Evolutionary conservation across 2,888 invertebrate species (phyloP).

Genomic region (Drosophila greeni): DNA sequence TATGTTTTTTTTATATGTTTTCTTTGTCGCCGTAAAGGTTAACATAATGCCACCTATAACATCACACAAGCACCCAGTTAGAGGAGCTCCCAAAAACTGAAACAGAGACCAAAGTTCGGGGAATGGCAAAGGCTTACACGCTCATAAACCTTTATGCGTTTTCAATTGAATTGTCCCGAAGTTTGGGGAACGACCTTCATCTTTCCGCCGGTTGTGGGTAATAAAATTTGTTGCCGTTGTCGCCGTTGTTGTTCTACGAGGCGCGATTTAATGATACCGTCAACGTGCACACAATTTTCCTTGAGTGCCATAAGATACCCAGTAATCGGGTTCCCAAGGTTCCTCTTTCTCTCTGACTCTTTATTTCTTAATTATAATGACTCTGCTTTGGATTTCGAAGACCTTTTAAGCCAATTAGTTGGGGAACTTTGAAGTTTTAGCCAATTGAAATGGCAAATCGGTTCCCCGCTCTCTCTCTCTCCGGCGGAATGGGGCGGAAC

Average conservation of each 20-base stretch:
- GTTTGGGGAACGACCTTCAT: constrained; percentile 33
- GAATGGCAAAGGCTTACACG: constrained; percentile 47
- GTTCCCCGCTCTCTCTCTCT: constrained; percentile 1
- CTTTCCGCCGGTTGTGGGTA: constrained; percentile 28
- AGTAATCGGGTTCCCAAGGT: neutral
- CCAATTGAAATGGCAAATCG: constrained; percentile 9
- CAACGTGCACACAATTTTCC: no score
- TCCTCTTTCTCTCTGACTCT: neutral
- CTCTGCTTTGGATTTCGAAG: neutral
- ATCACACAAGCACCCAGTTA: constrained; percentile 44
- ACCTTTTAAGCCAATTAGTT: constrained; percentile 9
- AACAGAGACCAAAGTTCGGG: constrained; percentile 1
- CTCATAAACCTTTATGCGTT: constrained; percentile 58
- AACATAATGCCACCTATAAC: constrained; percentile 45
- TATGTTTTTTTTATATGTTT: constrained; percentile 6
- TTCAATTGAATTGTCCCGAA: constrained; percentile 57
- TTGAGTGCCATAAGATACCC: neutral
- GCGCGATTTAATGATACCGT: constrained; percentile 51
- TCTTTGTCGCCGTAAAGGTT: constrained; percentile 43
- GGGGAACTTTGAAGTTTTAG: constrained; percentile 13
- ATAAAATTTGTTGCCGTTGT: constrained; percentile 50
- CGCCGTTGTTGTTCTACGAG: constrained; percentile 47
- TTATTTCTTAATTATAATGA: constrained; percentile 5
- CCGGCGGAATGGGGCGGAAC: constrained; percentile 3
- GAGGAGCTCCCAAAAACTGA: constrained; percentile 6